phyloP scores from a whole-genome alignment of 37 sponge, comb jelly and placozoan genomes.

The Ianthella basta region DNA sequence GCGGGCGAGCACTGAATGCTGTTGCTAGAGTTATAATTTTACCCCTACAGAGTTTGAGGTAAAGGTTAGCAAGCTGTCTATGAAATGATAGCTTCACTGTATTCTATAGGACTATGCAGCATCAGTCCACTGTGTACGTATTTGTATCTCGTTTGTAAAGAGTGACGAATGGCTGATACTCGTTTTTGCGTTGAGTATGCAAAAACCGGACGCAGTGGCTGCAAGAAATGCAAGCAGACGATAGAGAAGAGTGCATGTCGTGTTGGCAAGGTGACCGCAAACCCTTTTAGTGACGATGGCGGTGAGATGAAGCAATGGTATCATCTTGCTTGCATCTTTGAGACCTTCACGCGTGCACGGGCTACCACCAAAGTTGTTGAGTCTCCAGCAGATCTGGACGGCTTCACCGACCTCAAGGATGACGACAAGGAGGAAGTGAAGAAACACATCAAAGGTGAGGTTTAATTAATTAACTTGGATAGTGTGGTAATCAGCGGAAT shows the following conservation, averaged over 20 bases:
- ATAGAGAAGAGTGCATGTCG: slow-evolving; percentile 85
- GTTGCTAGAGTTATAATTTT: no score
- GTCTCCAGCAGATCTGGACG: slow-evolving; percentile 90
- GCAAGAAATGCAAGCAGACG: slow-evolving; percentile 95
- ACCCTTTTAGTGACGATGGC: slow-evolving; percentile 97
- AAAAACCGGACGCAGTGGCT: slow-evolving; percentile 87
- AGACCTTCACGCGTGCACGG: slow-evolving; percentile 83
- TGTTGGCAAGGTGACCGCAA: slow-evolving; percentile 88
- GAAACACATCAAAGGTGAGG: slow-evolving; percentile 67
- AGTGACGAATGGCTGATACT: slow-evolving; percentile 78
- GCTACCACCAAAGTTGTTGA: slow-evolving; percentile 96
- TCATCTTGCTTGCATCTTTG: slow-evolving; percentile 91
- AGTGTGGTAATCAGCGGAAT: no score
- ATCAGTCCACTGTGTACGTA: no score
- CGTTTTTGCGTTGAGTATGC: slow-evolving; percentile 90
- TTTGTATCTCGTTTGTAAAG: no score
- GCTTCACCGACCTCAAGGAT: slow-evolving; percentile 79
- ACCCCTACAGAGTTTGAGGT: no score
- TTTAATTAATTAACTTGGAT: neutral
- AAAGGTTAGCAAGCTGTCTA: no score
- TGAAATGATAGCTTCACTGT: no score
- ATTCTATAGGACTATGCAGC: no score
- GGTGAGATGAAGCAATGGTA: slow-evolving; percentile 95
- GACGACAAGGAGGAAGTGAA: slow-evolving; percentile 84
- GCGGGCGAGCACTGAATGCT: no score